Percentiles rank a stretch among this genome's conserved stretches.
Conservation (phyloP, 2,113 vertebrate genomes). For the Oreotrochilus melanogaster region DNA sequence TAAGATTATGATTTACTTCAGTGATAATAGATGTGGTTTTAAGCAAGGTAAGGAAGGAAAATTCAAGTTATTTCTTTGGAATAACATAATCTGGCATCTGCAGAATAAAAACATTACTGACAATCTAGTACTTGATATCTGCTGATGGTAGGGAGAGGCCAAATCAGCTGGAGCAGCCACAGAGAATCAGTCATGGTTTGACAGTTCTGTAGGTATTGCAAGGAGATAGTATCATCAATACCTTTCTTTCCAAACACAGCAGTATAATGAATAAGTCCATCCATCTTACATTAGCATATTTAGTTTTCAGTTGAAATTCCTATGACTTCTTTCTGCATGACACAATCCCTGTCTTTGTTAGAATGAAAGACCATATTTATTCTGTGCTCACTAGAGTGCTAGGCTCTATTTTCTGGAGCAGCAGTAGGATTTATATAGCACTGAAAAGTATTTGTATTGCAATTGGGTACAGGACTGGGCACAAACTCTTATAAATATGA, state of each 20-base stretch:
- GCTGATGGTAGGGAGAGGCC: neutral
- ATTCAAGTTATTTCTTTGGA: neutral
- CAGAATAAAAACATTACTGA: neutral
- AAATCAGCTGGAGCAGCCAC: neutral
- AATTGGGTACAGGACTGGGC: neutral
- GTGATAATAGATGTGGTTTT: neutral
- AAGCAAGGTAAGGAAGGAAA: neutral
- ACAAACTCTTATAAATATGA: neutral
- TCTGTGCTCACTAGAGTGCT: neutral
- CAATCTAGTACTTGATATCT: neutral
- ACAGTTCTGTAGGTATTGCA: neutral
- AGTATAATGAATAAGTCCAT: neutral
- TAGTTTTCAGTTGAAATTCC: neutral
- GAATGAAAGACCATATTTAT: neutral
- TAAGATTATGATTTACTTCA: neutral
- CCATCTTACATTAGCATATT: neutral
- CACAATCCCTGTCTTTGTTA: neutral
- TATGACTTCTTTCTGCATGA: neutral
- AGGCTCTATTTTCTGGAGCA: accelerated
- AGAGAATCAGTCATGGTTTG: neutral
- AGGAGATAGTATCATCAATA: neutral
- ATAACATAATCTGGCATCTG: neutral
- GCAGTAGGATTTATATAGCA: neutral
- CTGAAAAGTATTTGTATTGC: accelerated
- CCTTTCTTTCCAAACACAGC: neutral